Conservation (phyloP, 2,797 vertebrate genomes). For the Erethizon dorsatum region DNA sequence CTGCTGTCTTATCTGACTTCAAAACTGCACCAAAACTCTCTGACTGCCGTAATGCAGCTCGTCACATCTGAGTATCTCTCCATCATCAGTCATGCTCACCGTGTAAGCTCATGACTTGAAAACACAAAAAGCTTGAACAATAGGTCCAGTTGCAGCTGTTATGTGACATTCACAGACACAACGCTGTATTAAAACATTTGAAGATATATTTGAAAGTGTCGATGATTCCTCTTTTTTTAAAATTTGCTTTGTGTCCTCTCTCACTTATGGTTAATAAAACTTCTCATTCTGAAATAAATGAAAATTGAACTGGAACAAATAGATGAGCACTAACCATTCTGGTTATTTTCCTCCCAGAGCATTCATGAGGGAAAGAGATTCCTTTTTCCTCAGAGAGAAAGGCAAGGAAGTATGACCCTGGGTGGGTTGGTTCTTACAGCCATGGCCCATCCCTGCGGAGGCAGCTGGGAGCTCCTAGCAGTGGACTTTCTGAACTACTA, state of each 20-base stretch:
- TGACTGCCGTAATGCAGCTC: neutral
- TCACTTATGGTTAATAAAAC: neutral
- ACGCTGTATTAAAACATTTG: constrained; percentile 1
- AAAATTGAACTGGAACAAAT: neutral
- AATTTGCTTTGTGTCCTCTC: neutral
- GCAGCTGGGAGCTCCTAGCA: neutral
- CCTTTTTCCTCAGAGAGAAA: neutral
- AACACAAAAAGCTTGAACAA: neutral
- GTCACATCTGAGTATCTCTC: neutral
- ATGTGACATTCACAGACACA: neutral
- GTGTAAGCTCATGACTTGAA: neutral
- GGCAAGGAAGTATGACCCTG: rapidly evolving
- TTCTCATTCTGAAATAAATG: neutral
- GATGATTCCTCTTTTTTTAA: neutral
- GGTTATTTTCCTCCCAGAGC: neutral
- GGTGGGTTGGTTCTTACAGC: neutral
- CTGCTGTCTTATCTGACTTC: neutral
- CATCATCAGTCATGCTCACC: neutral
- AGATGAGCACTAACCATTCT: neutral
- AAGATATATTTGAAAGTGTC: neutral
- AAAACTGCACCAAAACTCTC: neutral
- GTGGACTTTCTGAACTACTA: neutral
- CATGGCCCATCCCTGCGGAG: neutral
- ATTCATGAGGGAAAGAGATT: neutral
- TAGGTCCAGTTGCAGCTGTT: neutral